Conservation (phyloP, 92 coral and sea anemone species). For the Siderastrea radians region DNA sequence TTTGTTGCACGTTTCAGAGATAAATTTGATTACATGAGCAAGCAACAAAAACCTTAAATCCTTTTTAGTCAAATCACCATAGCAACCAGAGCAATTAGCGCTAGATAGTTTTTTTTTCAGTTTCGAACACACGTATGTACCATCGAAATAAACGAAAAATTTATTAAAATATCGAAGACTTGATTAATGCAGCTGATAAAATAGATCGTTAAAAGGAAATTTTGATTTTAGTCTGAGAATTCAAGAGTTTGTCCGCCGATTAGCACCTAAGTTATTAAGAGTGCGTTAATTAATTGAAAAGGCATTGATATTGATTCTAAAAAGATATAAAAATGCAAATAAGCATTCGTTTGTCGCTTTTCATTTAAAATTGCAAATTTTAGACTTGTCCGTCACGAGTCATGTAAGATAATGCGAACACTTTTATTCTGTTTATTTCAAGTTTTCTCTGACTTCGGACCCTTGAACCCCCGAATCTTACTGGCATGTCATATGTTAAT, state of each 20-base stretch:
- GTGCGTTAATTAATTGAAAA: not conserved
- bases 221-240: not conserved
- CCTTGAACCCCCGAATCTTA: too few species aligned
- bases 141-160: not conserved
- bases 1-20: not conserved
- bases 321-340: not conserved
- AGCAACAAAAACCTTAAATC: conserved; percentile 22
- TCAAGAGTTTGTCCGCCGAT: not conserved
- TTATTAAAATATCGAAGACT: not conserved
- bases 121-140: too few species aligned
- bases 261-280: not conserved
- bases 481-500: not conserved
- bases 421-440: too few species aligned
- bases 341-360: too few species aligned
- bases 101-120: not conserved
- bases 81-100: conserved; percentile 10
- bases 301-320: not conserved
- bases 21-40: not conserved
- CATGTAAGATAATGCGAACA: too few species aligned
- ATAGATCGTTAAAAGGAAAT: not conserved
- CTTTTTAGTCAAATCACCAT: conserved; percentile 13
- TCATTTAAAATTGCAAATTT: too few species aligned
- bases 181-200: not conserved
- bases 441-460: too few species aligned
- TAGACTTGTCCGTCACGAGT: too few species aligned